Evolutionary conservation across 2,888 invertebrate genomes (phyloP), one percentile per base, ranked within the genome.

Genomic region (Trimorus sp.): DNA sequence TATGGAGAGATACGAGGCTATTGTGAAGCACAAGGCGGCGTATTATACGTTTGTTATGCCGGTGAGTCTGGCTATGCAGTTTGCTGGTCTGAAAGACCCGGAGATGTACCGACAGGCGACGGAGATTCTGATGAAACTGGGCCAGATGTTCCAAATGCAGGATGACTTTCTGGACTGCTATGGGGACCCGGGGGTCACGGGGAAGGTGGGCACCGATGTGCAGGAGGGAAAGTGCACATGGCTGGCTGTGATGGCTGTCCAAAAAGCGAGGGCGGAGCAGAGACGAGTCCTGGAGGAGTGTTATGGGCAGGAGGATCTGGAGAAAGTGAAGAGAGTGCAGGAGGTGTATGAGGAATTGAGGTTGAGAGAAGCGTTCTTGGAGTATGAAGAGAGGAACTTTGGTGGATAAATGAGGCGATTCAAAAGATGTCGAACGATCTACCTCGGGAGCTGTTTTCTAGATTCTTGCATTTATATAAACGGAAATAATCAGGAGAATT

Each of bases 191-290:
- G 93, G 94, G 9, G 93, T 96, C 2, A 98, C 96, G 0, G 99
- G 99, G 7, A 99, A 99, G 93, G 93, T 94, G 49, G 97, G 98
- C 42, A 96, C 95, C 0, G 99, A 99, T 90, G 98, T 99, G 86
- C 94, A 96, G 92, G 98, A 98, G 86, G 98, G 98, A 40, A 99
- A 99, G 92, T 99, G 99, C 92, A 95, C 98, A 0, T 99, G 99
- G 99, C 92, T 98, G 40, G 95, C 97, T 0, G 97, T 98, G 0
- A 96, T 97, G 0, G 98, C 98, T 8, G 92, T 98, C 80, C 96
- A 97, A 90, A 93, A 96, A 69, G 96, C 96, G 0, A 94, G 94
- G 56, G 93, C 94, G 0, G 92, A 94, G 5, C 97, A 98, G 89
- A 94, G 93, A 84, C 93, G 94, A 88, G 93, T 96, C 38, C 94